phyloP scores from a whole-genome alignment of 1,140 invertebrate species.

The Penaeus vannamei region DNA sequence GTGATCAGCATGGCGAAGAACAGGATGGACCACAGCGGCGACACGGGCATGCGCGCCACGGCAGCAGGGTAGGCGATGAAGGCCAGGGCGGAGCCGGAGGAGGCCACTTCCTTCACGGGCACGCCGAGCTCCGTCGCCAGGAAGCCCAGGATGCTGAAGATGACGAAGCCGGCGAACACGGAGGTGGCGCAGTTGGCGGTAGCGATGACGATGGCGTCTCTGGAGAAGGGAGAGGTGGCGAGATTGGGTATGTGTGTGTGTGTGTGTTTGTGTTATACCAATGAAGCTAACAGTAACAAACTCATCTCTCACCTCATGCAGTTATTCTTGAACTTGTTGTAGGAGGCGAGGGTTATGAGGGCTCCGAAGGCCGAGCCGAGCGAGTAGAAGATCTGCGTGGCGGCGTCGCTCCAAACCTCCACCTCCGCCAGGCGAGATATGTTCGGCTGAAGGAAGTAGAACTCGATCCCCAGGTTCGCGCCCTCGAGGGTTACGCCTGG shows the following conservation, averaged over 20 bases:
- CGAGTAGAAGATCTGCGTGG: constrained; percentile 76
- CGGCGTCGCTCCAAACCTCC: constrained; percentile 72
- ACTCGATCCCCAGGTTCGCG: constrained; percentile 62
- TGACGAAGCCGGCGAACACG: constrained; percentile 73
- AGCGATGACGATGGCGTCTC: constrained; percentile 71
- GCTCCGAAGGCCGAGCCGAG: constrained; percentile 76
- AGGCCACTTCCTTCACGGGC: constrained; percentile 81
- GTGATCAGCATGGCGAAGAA: constrained; percentile 78
- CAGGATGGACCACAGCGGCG: constrained; percentile 74
- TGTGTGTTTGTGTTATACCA: too few relatives aligned
- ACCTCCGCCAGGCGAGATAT: constrained; percentile 62
- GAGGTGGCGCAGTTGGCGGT: constrained; percentile 71
- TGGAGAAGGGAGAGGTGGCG: constrained; percentile 32
- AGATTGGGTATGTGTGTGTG: too few relatives aligned
- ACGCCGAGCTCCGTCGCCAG: constrained; percentile 82
- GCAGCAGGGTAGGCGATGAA: constrained; percentile 72
- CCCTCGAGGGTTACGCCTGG: constrained; percentile 66
- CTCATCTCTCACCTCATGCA: constrained; percentile 74
- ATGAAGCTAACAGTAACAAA: too few relatives aligned
- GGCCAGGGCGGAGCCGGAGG: constrained; percentile 72
- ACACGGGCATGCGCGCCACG: constrained; percentile 70
- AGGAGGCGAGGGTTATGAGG: constrained; percentile 76
- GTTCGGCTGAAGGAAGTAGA: constrained; percentile 66
- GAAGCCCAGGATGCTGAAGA: constrained; percentile 78
- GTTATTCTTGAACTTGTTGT: constrained; percentile 78